A percentile compares a stretch with the other conserved stretches of the same genome.
phyloP scores from a whole-genome alignment of 1,140 invertebrate genomes.

The Gonatopus flavifemur region DNA sequence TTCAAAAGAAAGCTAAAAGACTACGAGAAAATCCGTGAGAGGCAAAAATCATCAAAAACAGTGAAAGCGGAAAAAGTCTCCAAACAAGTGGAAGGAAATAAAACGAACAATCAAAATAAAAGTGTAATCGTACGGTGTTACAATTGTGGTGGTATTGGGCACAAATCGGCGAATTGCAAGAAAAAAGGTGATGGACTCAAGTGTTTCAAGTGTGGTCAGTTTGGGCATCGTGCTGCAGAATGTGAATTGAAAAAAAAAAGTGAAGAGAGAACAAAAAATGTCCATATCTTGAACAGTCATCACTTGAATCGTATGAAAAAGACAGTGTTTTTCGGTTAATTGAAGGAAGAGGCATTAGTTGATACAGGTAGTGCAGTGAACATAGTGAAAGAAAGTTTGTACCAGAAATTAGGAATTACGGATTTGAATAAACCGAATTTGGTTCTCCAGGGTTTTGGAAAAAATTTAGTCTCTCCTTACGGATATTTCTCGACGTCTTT shows the following conservation, averaged over 20 bases:
- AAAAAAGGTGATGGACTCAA: background rate
- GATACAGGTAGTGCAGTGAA: background rate
- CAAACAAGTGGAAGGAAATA: no score
- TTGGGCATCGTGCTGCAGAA: background rate
- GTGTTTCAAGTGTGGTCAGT: background rate
- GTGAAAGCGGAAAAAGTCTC: no score
- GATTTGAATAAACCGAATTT: background rate
- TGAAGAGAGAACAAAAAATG: no score
- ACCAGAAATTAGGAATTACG: background rate
- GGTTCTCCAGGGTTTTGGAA: background rate
- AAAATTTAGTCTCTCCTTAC: background rate
- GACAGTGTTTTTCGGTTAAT: no score
- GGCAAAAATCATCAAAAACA: no score
- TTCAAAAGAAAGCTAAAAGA: constrained; percentile 14
- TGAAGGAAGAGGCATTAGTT: no score
- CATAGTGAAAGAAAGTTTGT: background rate
- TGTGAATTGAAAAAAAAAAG: background rate
- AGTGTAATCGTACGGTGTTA: no score
- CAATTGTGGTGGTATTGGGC: background rate
- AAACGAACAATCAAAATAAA: no score
- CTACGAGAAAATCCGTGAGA: constrained; percentile 9
- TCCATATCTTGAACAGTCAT: no score
- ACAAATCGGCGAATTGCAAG: background rate
- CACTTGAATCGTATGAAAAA: no score
- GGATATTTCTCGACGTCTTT: background rate